Base-by-base conservation (phyloP, 2,113 vertebrate genomes). In the Martes martes region DNA sequence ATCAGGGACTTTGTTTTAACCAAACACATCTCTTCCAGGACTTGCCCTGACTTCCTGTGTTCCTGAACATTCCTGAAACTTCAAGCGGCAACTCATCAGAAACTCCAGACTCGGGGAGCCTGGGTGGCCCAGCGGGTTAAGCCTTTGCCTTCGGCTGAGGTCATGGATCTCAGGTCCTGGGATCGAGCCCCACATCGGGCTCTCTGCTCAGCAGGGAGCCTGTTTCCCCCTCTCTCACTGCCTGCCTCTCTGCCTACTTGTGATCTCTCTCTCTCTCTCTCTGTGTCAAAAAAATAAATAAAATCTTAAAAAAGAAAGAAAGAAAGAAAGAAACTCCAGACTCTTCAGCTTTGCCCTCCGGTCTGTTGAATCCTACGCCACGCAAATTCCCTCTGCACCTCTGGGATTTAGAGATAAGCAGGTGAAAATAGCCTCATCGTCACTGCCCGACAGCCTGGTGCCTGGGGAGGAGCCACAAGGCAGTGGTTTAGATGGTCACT, bases 41-140 rank as follows among this genome's bases (percentile, higher is more conserved):
- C 14, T 90, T 67, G 7, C 10, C 8, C 47, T 78, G 84, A 42
- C 45, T 93, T 96, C 93, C 82, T 83, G 19, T n/a, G n/a, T 80
- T 89, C 80, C 81, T 89, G 50, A 92, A 83, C 93, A 73, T 57
- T 91, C 63, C 92, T 88, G 47, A 79, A 89, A 74, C 55, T 13
- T 57, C 83, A 28, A 57, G 63, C 31, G 52, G n/a, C 7, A 26
- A 61, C 73, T 97, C 45, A 33, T 11, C 50, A 61, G 87, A 92
- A 94, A 86, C 19, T 55, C 45, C 47, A n/a, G 31, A 31, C 6
- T 31, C 47, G 16, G 52, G 52, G 52, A 5, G 16, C 52, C 52
- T 18, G 52, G 52, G 52, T 55, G 52, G 52, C 52, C 18, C 16
- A 55, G 16, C 2, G 52, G 52, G 52, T 55, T 55, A 55, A 55